phyloP scores from a whole-genome alignment of 2,113 vertebrate species.

The Cyanoliseus patagonus region DNA sequence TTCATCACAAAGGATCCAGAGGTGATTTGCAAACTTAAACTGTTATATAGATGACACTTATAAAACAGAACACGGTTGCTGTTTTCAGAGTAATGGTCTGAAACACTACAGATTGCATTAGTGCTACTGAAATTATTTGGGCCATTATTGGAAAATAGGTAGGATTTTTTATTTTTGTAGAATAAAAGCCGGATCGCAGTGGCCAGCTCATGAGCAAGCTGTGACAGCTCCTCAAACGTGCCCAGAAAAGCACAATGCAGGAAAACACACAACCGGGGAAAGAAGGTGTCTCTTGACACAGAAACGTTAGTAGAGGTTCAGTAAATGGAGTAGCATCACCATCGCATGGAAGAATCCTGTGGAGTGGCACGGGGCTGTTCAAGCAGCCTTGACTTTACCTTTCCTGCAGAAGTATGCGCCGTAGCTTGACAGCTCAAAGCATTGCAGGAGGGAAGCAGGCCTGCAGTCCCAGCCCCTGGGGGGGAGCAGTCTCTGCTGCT shows the following conservation, averaged over 20 bases:
- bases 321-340: neutral
- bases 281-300: neutral
- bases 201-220: neutral
- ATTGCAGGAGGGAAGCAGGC: neutral
- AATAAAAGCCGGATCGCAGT: neutral
- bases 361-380: neutral
- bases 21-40: constrained; percentile 64
- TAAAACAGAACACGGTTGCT: constrained; percentile 40
- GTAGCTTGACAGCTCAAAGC: neutral
- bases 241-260: neutral
- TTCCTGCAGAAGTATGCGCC: neutral
- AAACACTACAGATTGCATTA: constrained; percentile 28
- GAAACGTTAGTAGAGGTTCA: neutral
- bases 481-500: neutral
- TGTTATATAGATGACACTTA: constrained; percentile 36
- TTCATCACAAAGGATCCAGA: constrained; percentile 44
- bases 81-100: constrained; percentile 38
- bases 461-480: neutral
- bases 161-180: constrained; percentile 30
- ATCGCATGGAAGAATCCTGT: neutral
- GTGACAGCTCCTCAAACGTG: neutral
- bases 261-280: neutral
- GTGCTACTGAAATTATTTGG: neutral
- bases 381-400: neutral
- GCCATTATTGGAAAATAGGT: constrained; percentile 15